Conservation (phyloP, 2,113 vertebrate species). For the Argyrosomus japonicus region DNA sequence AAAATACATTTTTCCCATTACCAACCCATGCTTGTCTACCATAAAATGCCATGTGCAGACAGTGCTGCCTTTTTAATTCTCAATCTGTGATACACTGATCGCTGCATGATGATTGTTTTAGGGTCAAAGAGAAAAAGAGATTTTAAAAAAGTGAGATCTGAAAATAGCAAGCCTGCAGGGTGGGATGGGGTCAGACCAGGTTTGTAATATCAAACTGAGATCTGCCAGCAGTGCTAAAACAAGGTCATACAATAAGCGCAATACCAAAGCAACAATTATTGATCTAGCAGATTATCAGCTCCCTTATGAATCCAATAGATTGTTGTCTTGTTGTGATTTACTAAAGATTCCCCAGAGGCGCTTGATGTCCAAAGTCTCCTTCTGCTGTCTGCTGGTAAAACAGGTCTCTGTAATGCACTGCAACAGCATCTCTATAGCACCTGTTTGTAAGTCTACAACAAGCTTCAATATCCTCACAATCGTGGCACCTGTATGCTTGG, state of each 20-base stretch:
- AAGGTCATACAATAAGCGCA: conserved; percentile 17
- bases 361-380: conserved; percentile 15
- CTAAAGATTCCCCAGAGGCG: neutral
- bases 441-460: neutral
- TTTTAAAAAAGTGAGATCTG: neutral
- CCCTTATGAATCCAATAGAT: conserved; percentile 32
- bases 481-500: neutral
- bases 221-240: conserved; percentile 33
- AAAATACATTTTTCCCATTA: neutral
- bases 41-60: neutral
- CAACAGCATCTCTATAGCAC: neutral
- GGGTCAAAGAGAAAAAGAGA: neutral
- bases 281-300: conserved; percentile 46
- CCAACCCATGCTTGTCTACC: neutral
- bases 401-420: neutral
- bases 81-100: neutral
- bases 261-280: conserved; percentile 11
- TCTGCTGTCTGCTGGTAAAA: conserved; percentile 1
- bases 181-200: neutral
- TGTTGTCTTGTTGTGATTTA: conserved; percentile 35
- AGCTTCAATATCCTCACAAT: neutral
- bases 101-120: neutral
- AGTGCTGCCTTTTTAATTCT: neutral
- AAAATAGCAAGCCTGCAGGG: neutral
- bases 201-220: conserved; percentile 42